Base-by-base conservation (phyloP, 2,888 invertebrate genomes). In the Stomorhina lunata region DNA sequence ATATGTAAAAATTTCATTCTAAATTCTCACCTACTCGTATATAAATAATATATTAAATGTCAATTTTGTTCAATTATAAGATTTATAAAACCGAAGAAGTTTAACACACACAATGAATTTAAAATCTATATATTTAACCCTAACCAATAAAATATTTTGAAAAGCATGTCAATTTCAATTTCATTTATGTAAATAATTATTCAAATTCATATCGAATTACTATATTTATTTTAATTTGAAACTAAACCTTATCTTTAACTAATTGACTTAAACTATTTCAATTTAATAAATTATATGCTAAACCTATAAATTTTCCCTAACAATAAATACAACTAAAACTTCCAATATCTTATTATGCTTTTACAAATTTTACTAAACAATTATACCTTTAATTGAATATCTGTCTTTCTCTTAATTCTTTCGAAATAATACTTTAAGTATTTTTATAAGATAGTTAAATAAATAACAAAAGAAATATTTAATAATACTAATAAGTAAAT, bases 51-150 rank as follows among this genome's bases (percentile, higher is more conserved):
- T 61, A 84, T 80, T 83, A 63, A 80, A 84, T 84, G 86, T 86
- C 85, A 86, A 86, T 86, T 86, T 81, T 82, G 84, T 85, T 85
- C 85, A 86, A 85, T 84, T 84, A 85, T 57, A 79, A 20, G 59
- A 29, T 57, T 65, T 55, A 69, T 48, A 68, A 15, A 66, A 61
- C 61, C 29, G 53, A 73, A 59, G 4, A 79, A 72, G 63, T 55
- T 12, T 17, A 40, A 55, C 68, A 32, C 73, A 6, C 6, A 76
- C 43, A 50, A 45, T 53, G 43, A 59, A 59, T 50, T 53, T 32
- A 69, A 48, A 69, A 34, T 40, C 48, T 29, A 57, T 15, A 65
- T 48, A 71, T 40, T 69, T 59, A 75, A 48, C 40, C 40, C 45
- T 10, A 53, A 63, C n/a, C 4, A 50, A 48, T 32, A 59, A 73